These are phyloP conservation scores for Mormyrus hasselquistii DNA, from an alignment of 2,797 vertebrate species.

Conservation along the genomic window DNA sequence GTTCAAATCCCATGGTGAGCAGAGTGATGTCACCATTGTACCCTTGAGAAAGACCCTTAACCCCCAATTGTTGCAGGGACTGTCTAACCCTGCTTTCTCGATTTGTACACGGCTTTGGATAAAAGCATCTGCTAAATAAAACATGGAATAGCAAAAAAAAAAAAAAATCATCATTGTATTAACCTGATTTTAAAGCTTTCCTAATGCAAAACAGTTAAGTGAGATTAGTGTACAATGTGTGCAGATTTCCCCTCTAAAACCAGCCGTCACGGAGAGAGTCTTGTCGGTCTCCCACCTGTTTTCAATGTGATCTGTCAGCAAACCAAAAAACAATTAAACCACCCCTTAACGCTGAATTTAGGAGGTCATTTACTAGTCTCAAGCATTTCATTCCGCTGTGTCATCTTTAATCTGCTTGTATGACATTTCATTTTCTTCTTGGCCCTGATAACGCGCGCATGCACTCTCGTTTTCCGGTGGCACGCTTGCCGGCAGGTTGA, in stretches of 20 bases:
- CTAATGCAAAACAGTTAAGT: not conserved
- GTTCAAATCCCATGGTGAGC: not conserved
- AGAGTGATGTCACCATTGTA: not conserved
- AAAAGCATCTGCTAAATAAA: not conserved
- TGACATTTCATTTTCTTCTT: conserved; percentile 12
- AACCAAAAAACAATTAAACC: not conserved
- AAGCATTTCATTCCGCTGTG: not conserved
- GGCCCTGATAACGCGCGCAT: not conserved
- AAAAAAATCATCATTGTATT: not conserved
- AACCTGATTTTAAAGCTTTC: not conserved
- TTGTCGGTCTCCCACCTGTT: not conserved
- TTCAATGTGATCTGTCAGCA: conserved; percentile 3
- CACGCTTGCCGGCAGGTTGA: not conserved
- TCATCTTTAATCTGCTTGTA: not conserved
- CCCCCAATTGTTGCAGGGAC: not conserved
- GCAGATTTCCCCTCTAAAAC: not conserved
- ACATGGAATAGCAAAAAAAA: not conserved
- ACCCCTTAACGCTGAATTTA: not conserved
- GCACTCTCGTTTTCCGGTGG: not conserved
- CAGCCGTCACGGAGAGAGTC: not conserved
- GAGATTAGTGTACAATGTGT: not conserved
- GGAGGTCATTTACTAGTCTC: not conserved
- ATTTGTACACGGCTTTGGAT: not conserved
- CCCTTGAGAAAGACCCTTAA: not conserved
- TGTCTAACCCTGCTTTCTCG: not conserved